A percentile compares a stretch with the other conserved stretches of the same genome.
Conservation (phyloP, 2,888 invertebrate genomes). For the Elaeidobius kamerunicus region DNA sequence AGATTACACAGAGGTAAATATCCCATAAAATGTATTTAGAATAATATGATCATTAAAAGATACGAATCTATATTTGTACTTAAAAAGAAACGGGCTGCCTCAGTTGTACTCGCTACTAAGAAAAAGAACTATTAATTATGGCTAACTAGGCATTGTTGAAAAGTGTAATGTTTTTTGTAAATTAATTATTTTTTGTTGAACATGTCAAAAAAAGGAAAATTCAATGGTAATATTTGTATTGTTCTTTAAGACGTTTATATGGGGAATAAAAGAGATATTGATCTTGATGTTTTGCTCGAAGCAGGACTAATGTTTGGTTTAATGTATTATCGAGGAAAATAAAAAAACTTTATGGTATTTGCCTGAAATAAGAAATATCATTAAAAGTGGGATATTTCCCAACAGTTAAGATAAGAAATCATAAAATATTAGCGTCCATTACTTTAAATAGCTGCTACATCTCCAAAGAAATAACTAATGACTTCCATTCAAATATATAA, state of each 20-base stretch:
- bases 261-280: too few relatives aligned
- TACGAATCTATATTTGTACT: constrained; percentile 19
- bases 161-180: constrained; percentile 15
- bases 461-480: too few relatives aligned
- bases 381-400: too few relatives aligned
- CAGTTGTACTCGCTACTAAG: neutral
- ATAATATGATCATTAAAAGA: constrained; percentile 23
- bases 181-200: constrained; percentile 9
- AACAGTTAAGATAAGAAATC: too few relatives aligned
- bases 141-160: constrained; percentile 21
- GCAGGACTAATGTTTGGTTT: too few relatives aligned
- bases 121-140: constrained; percentile 20
- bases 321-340: too few relatives aligned
- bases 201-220: neutral
- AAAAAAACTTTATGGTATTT: too few relatives aligned
- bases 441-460: too few relatives aligned
- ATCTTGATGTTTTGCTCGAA: too few relatives aligned
- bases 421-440: too few relatives aligned
- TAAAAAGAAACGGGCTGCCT: neutral
- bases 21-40: constrained; percentile 19
- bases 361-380: too few relatives aligned
- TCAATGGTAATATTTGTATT: constrained; percentile 1
- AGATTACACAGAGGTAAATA: constrained; percentile 16
- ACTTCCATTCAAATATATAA: too few relatives aligned
- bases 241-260: neutral